Conservation (phyloP, 1,140 invertebrate species). For the Brachionus koreanus region DNA sequence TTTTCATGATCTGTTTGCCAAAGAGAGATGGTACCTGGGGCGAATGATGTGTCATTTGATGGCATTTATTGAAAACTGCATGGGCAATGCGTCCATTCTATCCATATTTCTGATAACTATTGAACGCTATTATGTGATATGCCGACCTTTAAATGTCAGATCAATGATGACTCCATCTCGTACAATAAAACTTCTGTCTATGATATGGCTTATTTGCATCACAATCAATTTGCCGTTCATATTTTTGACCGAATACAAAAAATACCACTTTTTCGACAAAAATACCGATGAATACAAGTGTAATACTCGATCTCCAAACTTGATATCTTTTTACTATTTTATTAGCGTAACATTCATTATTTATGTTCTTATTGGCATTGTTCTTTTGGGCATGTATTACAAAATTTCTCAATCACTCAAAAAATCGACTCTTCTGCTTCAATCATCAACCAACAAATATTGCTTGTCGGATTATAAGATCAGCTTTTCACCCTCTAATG, state of each 20-base stretch:
- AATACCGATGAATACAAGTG: constrained; percentile 31
- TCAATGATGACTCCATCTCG: constrained; percentile 36
- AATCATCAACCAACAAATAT: background rate
- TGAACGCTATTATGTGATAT: constrained; percentile 37
- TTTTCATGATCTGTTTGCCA: constrained; percentile 49
- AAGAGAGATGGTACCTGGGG: constrained; percentile 50
- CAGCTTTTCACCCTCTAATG: background rate
- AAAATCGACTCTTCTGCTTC: background rate
- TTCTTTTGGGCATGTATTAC: constrained; percentile 9
- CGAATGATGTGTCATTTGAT: constrained; percentile 49
- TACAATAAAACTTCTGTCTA: background rate
- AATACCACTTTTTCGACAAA: constrained; percentile 7
- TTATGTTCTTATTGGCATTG: constrained; percentile 27
- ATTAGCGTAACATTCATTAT: constrained; percentile 29
- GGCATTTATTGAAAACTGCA: constrained; percentile 38
- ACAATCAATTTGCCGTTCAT: constrained; percentile 36
- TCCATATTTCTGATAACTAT: constrained; percentile 26
- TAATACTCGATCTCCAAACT: background rate
- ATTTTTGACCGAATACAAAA: constrained; percentile 32
- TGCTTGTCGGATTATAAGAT: background rate
- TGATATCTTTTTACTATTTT: constrained; percentile 13
- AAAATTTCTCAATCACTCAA: background rate
- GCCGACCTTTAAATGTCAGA: constrained; percentile 23
- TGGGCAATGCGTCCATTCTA: constrained; percentile 14
- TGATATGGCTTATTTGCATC: constrained; percentile 36